Evolutionary conservation across 2,113 vertebrate species (phyloP).

Genomic region (Clupea harengus): DNA sequence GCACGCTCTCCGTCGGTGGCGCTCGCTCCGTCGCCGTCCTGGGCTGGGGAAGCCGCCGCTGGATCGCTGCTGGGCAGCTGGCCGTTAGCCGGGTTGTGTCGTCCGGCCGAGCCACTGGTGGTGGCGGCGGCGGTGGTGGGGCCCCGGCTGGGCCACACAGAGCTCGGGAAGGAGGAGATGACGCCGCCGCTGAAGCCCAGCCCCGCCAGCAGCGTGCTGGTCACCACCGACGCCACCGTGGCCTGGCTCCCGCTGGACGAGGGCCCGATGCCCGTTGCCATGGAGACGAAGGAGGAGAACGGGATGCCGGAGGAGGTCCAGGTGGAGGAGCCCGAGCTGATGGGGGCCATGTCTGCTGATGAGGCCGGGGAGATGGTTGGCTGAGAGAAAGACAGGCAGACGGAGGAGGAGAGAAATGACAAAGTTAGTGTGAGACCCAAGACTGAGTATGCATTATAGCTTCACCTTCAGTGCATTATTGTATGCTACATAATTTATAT

Average conservation of each 20-base stretch:
- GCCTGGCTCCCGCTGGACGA: conserved; percentile 94
- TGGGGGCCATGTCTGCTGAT: conserved; percentile 96
- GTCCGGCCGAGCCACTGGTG: conserved; percentile 48
- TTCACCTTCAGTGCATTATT: background rate
- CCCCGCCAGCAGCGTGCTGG: conserved; percentile 90
- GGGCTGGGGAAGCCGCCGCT: conserved; percentile 52
- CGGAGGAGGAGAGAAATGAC: background rate
- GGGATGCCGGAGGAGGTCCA: conserved; percentile 95
- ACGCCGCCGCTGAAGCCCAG: conserved; percentile 88
- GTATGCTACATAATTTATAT: too few relatives aligned
- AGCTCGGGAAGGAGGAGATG: conserved; percentile 93
- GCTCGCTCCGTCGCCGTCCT: conserved; percentile 54
- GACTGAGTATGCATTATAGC: background rate
- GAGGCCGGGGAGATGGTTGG: conserved; percentile 92
- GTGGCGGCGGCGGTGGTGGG: conserved; percentile 49
- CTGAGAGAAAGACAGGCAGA: conserved; percentile 59
- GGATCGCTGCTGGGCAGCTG: conserved; percentile 65
- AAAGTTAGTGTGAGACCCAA: too few relatives aligned
- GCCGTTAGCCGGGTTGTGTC: conserved; percentile 31
- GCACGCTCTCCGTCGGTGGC: conserved; percentile 48
- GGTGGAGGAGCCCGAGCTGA: conserved; percentile 95
- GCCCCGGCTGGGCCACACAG: conserved; percentile 85
- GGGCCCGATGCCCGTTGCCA: conserved; percentile 93
- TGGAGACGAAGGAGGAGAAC: conserved; percentile 96
- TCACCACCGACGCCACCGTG: conserved; percentile 90